A percentile compares a stretch with the other conserved stretches of the same genome.
Evolutionary conservation across 2,113 vertebrate species (phyloP).

Genomic region (Columba livia): DNA sequence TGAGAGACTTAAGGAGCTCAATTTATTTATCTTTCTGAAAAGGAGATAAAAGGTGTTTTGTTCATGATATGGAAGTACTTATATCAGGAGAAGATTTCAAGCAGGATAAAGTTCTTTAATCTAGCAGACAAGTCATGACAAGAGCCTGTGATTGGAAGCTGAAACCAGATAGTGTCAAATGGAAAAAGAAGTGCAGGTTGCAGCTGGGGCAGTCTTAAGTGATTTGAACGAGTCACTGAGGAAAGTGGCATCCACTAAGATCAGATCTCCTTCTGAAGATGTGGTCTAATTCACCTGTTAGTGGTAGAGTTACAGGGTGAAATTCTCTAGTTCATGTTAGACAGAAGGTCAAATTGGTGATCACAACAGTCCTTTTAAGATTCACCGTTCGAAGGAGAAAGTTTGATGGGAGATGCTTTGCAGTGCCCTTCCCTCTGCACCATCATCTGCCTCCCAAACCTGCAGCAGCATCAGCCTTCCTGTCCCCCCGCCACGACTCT

Average conservation of each 20-base stretch:
- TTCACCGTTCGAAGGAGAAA: not conserved
- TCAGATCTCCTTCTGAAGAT: not conserved
- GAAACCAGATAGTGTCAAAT: slow-evolving; percentile 38
- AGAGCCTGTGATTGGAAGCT: slow-evolving; percentile 21
- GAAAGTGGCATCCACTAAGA: not conserved
- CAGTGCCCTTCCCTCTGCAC: not conserved
- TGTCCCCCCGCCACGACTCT: not conserved
- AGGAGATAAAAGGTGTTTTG: slow-evolving; percentile 54
- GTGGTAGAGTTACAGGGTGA: not conserved
- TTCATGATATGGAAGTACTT: slow-evolving; percentile 48
- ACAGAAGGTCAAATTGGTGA: not conserved
- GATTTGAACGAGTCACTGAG: not conserved
- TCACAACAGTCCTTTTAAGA: not conserved
- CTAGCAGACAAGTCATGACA: slow-evolving; percentile 20
- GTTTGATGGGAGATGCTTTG: not conserved
- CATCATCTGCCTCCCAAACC: not conserved
- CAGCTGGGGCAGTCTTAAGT: not conserved
- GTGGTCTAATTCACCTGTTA: not conserved
- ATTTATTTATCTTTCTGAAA: slow-evolving; percentile 57
- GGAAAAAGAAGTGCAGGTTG: slow-evolving; percentile 16
- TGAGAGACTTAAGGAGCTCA: slow-evolving; percentile 41
- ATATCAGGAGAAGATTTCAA: slow-evolving; percentile 42
- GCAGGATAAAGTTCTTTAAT: slow-evolving; percentile 45
- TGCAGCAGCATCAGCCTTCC: not conserved
- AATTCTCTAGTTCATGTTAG: not conserved